These are phyloP conservation scores for Erynnis tages DNA, from an alignment of 2,888 invertebrate species.

Conservation along the genomic window DNA sequence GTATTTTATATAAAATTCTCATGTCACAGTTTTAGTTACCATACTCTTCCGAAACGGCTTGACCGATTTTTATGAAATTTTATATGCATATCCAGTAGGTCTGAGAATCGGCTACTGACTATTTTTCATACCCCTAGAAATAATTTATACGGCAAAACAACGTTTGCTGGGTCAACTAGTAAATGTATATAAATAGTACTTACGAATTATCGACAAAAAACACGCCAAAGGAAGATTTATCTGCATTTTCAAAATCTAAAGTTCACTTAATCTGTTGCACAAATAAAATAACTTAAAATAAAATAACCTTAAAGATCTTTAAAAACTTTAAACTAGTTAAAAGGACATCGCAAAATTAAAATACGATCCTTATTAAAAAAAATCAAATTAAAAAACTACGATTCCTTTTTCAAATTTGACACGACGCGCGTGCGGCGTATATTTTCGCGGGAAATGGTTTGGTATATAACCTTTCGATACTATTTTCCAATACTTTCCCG, in stretches of 20 bases:
- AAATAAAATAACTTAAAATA: neutral
- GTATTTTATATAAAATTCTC: too few species aligned
- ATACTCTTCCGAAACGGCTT: too few species aligned
- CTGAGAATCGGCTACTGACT: too few species aligned
- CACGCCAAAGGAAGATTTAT: constrained; percentile 61
- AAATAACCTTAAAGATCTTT: too few species aligned
- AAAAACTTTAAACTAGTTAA: neutral
- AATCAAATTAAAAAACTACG: constrained; percentile 7
- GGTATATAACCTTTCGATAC: neutral
- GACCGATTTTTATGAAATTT: too few species aligned
- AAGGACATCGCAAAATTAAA: neutral
- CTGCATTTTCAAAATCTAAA: constrained; percentile 47
- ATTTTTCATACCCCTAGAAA: too few species aligned
- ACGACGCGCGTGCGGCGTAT: constrained; percentile 25
- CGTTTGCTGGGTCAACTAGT: too few species aligned
- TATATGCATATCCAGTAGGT: too few species aligned
- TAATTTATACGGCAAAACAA: too few species aligned
- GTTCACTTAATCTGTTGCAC: neutral
- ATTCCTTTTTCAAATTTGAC: constrained; percentile 4
- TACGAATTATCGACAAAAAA: constrained; percentile 68
- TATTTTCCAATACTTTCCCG: too few species aligned
- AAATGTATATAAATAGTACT: constrained; percentile 43
- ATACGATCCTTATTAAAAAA: neutral
- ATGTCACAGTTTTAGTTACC: too few species aligned
- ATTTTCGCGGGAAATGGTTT: constrained; percentile 28